Base-by-base conservation (phyloP, 2,113 vertebrate genomes). In the Myiopsitta monachus region DNA sequence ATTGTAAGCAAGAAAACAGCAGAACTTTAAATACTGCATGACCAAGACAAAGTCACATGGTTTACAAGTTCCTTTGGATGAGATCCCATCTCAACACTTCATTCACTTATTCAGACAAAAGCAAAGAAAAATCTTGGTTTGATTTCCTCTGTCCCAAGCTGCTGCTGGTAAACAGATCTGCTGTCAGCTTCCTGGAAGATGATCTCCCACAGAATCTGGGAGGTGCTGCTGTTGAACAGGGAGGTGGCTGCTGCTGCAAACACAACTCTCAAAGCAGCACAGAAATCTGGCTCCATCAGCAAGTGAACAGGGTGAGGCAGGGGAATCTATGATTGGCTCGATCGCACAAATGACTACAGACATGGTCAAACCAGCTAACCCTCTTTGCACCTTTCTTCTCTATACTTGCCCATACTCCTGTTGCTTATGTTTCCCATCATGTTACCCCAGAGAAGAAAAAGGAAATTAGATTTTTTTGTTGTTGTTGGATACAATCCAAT, bases 141-240 rank as follows among this genome's bases (percentile, higher is more conserved):
- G 0, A 28, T 91, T 95, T 75, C 28, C 17, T 68, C 27, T 68
- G 55, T 47, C 31, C 47, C 33, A 30, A 61, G 36, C 19, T 89
- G 41, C 57, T 92, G 47, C 57, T 83, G 70, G 70, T 61, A 95
- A 94, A 52, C 41, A 66, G 33, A 81, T 78, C 66, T 87, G 49
- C 74, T 73, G 67, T 72, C 75, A 95, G 79, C 63, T 87, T 73
- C 91, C 79, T 70, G 79, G 81, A 75, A 76, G 52, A 78, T 61
- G 38, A 96, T 92, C 87, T 89, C n/a, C 83, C 81, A 87, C 7
- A 55, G 49, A 59, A 92, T 91, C 66, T 76, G 75, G 91, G 94
- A 63, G 85, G 81, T 79, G 77, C 55, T 74, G 81, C 61, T 78
- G 36, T 16, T 66, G 39, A 68, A 57, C 47, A 74, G 55, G 80